phyloP scores from a whole-genome alignment of 2,113 vertebrate genomes.

The Nymphicus hollandicus region DNA sequence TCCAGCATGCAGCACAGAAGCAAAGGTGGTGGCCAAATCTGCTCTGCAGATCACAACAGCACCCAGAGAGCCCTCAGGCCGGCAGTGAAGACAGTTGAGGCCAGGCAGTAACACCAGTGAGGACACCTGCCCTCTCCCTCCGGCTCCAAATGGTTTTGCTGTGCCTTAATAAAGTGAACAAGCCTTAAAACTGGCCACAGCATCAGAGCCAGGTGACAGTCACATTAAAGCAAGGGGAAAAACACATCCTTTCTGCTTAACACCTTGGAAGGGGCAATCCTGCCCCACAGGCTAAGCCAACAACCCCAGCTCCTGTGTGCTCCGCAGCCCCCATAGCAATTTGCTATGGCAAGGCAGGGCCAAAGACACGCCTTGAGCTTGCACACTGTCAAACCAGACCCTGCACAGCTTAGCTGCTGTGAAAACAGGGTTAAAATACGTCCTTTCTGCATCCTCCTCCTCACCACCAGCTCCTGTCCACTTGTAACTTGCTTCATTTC shows the following conservation, averaged over 20 bases:
- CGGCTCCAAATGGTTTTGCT: neutral
- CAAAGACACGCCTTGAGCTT: neutral
- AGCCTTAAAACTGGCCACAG: neutral
- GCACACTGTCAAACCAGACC: neutral
- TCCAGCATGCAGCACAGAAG: neutral
- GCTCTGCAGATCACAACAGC: neutral
- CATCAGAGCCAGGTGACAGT: neutral
- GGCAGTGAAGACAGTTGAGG: neutral
- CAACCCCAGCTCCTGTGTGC: neutral
- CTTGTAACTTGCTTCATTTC: neutral
- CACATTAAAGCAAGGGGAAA: neutral
- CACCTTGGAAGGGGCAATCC: neutral
- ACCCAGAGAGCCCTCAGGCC: neutral
- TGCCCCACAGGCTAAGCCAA: neutral
- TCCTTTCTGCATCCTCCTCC: neutral
- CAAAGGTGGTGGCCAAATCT: neutral
- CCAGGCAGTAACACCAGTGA: neutral
- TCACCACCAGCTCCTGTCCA: neutral
- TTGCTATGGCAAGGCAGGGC: neutral
- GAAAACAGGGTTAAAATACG: neutral
- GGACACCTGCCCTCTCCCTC: neutral
- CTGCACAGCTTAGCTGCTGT: neutral
- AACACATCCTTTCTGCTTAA: neutral
- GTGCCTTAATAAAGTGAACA: neutral
- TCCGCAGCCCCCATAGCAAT: rapidly evolving